A percentile compares a stretch with the other conserved stretches of the same genome.
Conservation (phyloP, 2,113 vertebrate genomes). For the Entelurus aequoreus region DNA sequence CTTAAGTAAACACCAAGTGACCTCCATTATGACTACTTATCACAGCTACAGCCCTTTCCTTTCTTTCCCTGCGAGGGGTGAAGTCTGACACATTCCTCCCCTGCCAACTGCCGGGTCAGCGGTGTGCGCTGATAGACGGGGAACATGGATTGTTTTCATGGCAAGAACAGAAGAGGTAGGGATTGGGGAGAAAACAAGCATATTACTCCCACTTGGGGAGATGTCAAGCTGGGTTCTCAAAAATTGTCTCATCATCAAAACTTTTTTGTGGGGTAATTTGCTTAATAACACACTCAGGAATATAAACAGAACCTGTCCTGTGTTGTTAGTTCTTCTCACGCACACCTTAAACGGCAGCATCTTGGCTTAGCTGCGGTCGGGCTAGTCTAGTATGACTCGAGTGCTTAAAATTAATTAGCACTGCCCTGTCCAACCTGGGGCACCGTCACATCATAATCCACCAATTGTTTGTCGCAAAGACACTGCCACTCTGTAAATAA, state of each 20-base stretch:
- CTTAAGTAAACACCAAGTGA: constrained; percentile 64
- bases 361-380: constrained; percentile 32
- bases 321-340: constrained; percentile 59
- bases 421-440: constrained; percentile 53
- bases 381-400: constrained; percentile 29
- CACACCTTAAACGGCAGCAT: constrained; percentile 44
- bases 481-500: constrained; percentile 58
- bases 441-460: constrained; percentile 57
- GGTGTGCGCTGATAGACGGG: constrained; percentile 39
- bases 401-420: constrained; percentile 63
- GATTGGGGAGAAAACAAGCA: constrained; percentile 17
- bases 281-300: constrained; percentile 39
- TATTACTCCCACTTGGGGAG: constrained; percentile 50
- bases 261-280: constrained; percentile 56
- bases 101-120: constrained; percentile 34
- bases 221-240: background rate
- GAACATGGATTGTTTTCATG: constrained; percentile 22
- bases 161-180: constrained; percentile 28
- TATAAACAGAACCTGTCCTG: constrained; percentile 23
- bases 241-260: constrained; percentile 43
- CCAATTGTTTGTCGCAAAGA: constrained; percentile 66
- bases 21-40: constrained; percentile 67
- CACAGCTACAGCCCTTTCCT: constrained; percentile 53
- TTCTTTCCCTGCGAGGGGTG: constrained; percentile 52
- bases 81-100: constrained; percentile 63